Conservation (phyloP, 2,797 vertebrate species). For the Myotis daubentonii region DNA sequence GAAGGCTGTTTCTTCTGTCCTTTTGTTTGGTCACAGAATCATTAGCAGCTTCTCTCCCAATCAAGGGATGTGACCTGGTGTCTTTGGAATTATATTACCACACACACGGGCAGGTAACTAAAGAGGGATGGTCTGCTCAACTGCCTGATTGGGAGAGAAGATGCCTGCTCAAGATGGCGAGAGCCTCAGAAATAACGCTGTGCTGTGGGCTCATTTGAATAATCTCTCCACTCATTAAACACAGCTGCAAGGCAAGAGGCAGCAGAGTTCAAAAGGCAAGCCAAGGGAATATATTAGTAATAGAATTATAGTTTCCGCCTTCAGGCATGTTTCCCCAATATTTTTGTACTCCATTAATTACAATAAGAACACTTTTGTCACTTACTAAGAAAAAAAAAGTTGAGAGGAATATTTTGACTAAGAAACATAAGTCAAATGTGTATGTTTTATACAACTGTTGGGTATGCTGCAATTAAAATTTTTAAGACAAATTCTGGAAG, state of each 20-base stretch:
- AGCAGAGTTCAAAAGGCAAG: conserved; percentile 86
- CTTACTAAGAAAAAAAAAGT: conserved; percentile 74
- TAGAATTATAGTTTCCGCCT: conserved; percentile 84
- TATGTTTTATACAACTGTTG: conserved; percentile 75
- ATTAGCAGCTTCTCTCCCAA: conserved; percentile 76
- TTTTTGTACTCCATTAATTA: conserved; percentile 83
- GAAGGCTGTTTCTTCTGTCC: conserved; percentile 75
- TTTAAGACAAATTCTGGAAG: conserved; percentile 67
- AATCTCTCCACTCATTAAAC: conserved; percentile 89
- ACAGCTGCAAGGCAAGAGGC: conserved; percentile 87
- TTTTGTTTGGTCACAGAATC: conserved; percentile 80
- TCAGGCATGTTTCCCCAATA: conserved; percentile 81
- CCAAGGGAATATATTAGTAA: conserved; percentile 86
- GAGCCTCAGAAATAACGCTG: conserved; percentile 80
- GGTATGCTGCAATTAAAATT: conserved; percentile 73
- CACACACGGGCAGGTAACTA: conserved; percentile 68
- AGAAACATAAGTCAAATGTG: conserved; percentile 63
- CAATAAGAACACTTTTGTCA: conserved; percentile 80
- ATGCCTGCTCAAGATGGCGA: conserved; percentile 77
- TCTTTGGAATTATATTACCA: conserved; percentile 76
- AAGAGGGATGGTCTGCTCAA: conserved; percentile 69
- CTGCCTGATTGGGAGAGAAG: conserved; percentile 72
- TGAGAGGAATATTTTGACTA: conserved; percentile 77
- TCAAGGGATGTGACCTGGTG: conserved; percentile 62
- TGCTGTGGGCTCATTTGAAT: conserved; percentile 86